phyloP scores from a whole-genome alignment of 2,113 vertebrate species.

The Centrocercus urophasianus region DNA sequence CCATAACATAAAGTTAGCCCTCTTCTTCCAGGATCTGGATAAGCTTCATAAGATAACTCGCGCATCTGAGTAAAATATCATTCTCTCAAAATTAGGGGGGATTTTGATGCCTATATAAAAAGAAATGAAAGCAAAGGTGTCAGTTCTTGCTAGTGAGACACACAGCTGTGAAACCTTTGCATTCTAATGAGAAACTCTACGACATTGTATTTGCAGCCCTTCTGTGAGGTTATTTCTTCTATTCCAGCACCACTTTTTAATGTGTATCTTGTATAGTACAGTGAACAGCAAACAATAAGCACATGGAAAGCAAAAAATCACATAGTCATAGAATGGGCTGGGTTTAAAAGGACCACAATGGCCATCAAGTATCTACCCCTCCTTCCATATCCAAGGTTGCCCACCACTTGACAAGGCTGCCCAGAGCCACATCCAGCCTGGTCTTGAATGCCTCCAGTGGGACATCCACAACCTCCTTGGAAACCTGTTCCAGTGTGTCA shows the following conservation, averaged over 20 bases:
- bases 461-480: no score
- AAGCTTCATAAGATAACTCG: neutral
- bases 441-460: no score
- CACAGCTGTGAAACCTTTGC: neutral
- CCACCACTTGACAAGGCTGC: no score
- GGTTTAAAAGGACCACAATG: no score
- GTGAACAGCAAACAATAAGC: accelerated
- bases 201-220: neutral
- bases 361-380: no score
- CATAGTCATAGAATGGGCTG: no score
- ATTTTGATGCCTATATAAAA: neutral
- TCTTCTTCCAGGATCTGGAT: neutral
- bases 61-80: neutral
- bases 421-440: no score
- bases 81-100: neutral
- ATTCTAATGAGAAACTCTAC: neutral
- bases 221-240: neutral
- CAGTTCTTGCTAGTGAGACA: neutral
- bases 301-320: neutral
- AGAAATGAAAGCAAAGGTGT: neutral
- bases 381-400: no score
- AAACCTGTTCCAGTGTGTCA: no score
- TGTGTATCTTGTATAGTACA: neutral
- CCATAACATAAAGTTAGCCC: neutral
- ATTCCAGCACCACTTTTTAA: neutral